These are phyloP conservation scores for Potamilus streckersoni DNA, from an alignment of 1,140 invertebrate species.

Conservation along the genomic window DNA sequence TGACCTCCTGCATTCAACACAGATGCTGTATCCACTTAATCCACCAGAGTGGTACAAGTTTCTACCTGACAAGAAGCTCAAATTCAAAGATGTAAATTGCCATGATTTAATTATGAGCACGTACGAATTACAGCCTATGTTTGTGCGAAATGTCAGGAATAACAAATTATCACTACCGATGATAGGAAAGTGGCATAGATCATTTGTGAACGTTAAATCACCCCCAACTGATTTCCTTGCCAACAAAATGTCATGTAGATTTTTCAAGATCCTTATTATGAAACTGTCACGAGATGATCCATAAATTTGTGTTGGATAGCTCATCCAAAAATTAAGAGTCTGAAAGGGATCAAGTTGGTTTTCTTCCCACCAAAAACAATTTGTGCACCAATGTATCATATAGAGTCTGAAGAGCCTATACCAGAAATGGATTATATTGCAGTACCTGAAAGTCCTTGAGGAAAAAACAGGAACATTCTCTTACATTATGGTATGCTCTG, in stretches of 20 bases:
- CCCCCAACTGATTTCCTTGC: conserved; percentile 12
- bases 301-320: background rate
- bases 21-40: too few relatives aligned
- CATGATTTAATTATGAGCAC: conserved; percentile 65
- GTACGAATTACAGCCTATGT: conserved; percentile 67
- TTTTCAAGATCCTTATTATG: conserved; percentile 36
- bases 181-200: conserved; percentile 70
- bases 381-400: too few relatives aligned
- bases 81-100: conserved; percentile 17
- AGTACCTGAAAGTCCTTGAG: conserved; percentile 6
- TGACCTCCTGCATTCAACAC: too few relatives aligned
- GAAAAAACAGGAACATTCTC: background rate
- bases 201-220: conserved; percentile 65
- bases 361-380: conserved; percentile 30
- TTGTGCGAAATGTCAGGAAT: conserved; percentile 59
- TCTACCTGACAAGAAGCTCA: too few relatives aligned
- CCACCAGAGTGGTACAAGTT: too few relatives aligned
- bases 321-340: conserved; percentile 25
- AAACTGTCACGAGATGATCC: conserved; percentile 1
- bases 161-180: conserved; percentile 68
- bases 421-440: background rate
- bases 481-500: conserved; percentile 20
- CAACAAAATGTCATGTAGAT: conserved; percentile 67
- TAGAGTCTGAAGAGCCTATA: too few relatives aligned
- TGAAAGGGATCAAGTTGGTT: conserved; percentile 49